These are phyloP conservation scores for Drosophila novamexicana DNA, from an alignment of 1,140 invertebrate species.

Conservation along the genomic window DNA sequence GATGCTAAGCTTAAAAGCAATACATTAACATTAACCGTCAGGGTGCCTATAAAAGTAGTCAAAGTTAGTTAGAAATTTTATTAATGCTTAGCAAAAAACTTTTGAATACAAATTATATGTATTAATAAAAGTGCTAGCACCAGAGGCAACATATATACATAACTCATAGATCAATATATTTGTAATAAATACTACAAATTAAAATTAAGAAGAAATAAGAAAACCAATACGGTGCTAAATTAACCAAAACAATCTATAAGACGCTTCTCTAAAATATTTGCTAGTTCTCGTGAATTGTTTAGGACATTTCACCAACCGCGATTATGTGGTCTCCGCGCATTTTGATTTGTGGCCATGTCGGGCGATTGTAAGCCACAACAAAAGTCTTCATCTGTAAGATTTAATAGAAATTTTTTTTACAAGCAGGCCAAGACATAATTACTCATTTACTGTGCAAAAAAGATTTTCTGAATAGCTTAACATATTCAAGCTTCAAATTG, in stretches of 20 bases:
- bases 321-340: slow-evolving; percentile 81
- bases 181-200: background rate
- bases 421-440: background rate
- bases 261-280: slow-evolving; percentile 4
- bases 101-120: background rate
- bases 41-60: slow-evolving; percentile 88
- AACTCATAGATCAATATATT: background rate
- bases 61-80: background rate
- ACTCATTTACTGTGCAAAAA: background rate
- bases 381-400: slow-evolving; percentile 94
- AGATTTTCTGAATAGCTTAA: background rate
- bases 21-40: slow-evolving; percentile 96
- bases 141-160: no score
- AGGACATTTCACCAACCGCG: slow-evolving; percentile 77
- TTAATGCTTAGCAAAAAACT: background rate
- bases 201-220: slow-evolving; percentile 2
- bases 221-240: slow-evolving; percentile 8
- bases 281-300: slow-evolving; percentile 25
- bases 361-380: slow-evolving; percentile 92
- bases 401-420: slow-evolving; percentile 29
- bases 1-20: slow-evolving; percentile 96
- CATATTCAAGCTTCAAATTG: background rate
- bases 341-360: slow-evolving; percentile 86
- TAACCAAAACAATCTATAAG: background rate
- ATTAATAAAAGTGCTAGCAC: background rate